These are phyloP conservation scores for Pipistrellus pipistrellus DNA, from an alignment of 2,797 vertebrate species.

Conservation along the genomic window DNA sequence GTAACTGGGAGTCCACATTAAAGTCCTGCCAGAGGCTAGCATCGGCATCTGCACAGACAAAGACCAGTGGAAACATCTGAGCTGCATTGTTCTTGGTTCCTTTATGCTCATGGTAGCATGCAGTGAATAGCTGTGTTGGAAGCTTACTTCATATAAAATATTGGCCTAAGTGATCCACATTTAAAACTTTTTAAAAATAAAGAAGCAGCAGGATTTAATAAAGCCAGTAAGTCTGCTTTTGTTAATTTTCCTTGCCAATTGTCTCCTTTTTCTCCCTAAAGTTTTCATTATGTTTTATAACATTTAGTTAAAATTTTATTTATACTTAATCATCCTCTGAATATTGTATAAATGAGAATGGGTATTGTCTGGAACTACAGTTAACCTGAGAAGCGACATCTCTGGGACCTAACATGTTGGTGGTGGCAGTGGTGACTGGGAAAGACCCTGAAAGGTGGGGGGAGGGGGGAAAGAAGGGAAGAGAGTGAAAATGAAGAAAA, in stretches of 20 bases:
- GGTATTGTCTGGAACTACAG: neutral
- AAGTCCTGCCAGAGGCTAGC: neutral
- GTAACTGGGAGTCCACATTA: neutral
- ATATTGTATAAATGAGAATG: neutral
- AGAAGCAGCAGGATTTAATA: neutral
- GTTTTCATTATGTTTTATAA: neutral
- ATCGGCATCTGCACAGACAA: neutral
- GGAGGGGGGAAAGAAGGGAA: too few relatives aligned
- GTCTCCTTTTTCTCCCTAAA: neutral
- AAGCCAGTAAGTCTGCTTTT: neutral
- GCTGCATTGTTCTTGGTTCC: too few relatives aligned
- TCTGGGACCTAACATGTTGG: neutral
- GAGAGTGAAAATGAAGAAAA: neutral
- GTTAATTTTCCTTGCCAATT: neutral
- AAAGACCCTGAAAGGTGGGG: neutral
- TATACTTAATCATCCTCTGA: neutral
- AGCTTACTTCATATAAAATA: neutral
- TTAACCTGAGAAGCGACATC: neutral
- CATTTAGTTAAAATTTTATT: neutral
- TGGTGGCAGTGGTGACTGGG: neutral
- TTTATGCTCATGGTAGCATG: neutral
- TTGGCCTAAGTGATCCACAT: neutral
- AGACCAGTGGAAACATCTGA: neutral
- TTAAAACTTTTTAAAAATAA: neutral
- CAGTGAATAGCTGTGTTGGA: neutral